Conservation (phyloP, 2,888 invertebrate species). For the Pollenia griseotomentosa region DNA sequence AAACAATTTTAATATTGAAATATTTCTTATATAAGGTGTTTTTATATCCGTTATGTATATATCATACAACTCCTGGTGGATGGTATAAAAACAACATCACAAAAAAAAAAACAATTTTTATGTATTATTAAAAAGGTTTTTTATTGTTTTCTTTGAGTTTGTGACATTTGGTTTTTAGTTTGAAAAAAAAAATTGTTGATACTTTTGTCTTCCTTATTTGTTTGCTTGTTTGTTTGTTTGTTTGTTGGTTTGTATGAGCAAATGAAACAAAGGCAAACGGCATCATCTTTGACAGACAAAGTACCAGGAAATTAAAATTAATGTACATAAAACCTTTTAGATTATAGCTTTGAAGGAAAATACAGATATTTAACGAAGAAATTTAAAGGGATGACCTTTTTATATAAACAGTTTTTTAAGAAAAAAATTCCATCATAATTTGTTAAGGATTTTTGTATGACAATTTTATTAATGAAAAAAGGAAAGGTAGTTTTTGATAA, state of each 20-base stretch:
- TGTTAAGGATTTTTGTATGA: too few relatives aligned
- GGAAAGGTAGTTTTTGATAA: too few relatives aligned
- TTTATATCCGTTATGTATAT: too few relatives aligned
- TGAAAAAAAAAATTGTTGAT: too few relatives aligned
- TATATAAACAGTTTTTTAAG: too few relatives aligned
- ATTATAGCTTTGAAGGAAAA: background rate
- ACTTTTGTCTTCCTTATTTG: background rate
- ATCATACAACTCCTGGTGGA: too few relatives aligned
- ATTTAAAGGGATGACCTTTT: background rate
- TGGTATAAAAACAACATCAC: background rate
- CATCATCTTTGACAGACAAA: background rate
- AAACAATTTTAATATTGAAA: too few relatives aligned
- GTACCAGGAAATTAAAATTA: background rate
- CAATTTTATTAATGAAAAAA: too few relatives aligned
- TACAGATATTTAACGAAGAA: background rate
- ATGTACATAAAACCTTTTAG: background rate
- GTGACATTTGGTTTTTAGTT: background rate
- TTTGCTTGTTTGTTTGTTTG: too few relatives aligned
- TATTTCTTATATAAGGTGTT: too few relatives aligned
- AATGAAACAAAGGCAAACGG: background rate
- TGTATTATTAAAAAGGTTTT: slow-evolving; percentile 20
- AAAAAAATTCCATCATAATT: too few relatives aligned
- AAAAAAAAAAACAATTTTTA: background rate
- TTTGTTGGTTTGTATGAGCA: background rate
- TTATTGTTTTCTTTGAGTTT: slow-evolving; percentile 9